A percentile compares a stretch with the other conserved stretches of the same genome.
Conservation (phyloP, 2,113 vertebrate species). For the Scomber scombrus region DNA sequence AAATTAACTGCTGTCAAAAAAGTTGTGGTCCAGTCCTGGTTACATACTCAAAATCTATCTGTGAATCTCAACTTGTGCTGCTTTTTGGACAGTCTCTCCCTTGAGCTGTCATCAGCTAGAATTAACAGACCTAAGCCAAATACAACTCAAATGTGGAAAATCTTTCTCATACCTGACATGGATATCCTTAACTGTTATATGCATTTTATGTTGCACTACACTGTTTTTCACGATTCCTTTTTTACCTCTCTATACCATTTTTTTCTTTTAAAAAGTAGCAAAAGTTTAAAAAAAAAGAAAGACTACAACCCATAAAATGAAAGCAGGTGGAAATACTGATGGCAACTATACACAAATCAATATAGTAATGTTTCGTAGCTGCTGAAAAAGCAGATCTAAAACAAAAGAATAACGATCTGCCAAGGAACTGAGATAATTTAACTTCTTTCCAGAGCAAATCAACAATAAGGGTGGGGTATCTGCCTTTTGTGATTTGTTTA, state of each 20-base stretch:
- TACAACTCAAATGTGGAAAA: conserved; percentile 49
- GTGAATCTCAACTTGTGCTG: conserved; percentile 29
- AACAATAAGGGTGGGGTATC: not conserved
- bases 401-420: conserved; percentile 19
- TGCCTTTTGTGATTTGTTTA: conserved; percentile 15
- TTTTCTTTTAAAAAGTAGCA: not conserved
- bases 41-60: conserved; percentile 36
- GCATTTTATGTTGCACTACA: not conserved
- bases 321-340: conserved; percentile 11
- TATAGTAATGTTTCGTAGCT: not conserved
- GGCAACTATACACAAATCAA: conserved; percentile 16
- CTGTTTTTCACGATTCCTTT: not conserved
- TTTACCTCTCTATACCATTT: not conserved
- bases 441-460: conserved; percentile 28
- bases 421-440: conserved; percentile 27
- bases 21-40: conserved; percentile 9
- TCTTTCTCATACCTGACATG: conserved; percentile 21
- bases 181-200: not conserved
- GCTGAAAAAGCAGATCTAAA: not conserved
- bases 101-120: conserved; percentile 50
- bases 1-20: conserved; percentile 42
- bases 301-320: conserved; percentile 5
- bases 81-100: conserved; percentile 24
- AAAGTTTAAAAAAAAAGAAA: not conserved
- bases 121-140: conserved; percentile 44